Conservation (phyloP, 2,113 vertebrate genomes). For the Phoenicopterus ruber region DNA sequence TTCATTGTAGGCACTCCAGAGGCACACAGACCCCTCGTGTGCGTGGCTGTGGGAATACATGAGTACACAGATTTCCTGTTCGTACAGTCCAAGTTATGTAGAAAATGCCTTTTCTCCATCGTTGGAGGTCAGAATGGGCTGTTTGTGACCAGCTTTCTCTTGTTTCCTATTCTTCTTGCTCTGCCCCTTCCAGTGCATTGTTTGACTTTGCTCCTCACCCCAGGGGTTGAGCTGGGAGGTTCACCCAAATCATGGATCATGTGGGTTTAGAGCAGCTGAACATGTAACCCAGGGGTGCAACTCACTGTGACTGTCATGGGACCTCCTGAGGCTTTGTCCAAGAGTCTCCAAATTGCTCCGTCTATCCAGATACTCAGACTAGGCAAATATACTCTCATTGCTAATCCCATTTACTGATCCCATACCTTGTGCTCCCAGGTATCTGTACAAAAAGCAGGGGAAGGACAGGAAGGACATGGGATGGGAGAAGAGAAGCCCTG, state of each 20-base stretch:
- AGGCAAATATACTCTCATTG: neutral
- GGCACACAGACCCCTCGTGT: neutral
- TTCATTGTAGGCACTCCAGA: constrained; percentile 20
- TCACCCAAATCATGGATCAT: neutral
- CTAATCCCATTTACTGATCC: neutral
- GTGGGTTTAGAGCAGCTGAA: neutral
- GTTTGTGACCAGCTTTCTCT: constrained; percentile 7
- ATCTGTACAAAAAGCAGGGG: neutral
- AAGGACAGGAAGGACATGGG: neutral
- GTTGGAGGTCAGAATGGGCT: neutral
- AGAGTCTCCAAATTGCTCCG: neutral
- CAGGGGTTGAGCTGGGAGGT: neutral
- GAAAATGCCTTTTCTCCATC: constrained; percentile 29
- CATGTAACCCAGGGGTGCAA: neutral
- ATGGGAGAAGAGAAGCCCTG: neutral
- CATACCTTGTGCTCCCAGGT: neutral
- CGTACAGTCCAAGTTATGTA: neutral
- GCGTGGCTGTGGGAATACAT: neutral
- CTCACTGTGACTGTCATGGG: neutral
- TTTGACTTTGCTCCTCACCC: neutral
- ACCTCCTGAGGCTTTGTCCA: neutral
- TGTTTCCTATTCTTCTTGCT: neutral
- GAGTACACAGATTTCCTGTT: constrained; percentile 28
- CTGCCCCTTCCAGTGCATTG: neutral
- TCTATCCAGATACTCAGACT: neutral